These are phyloP conservation scores for Drosophila azteca DNA, from an alignment of 1,140 invertebrate genomes.

Conservation along the genomic window DNA sequence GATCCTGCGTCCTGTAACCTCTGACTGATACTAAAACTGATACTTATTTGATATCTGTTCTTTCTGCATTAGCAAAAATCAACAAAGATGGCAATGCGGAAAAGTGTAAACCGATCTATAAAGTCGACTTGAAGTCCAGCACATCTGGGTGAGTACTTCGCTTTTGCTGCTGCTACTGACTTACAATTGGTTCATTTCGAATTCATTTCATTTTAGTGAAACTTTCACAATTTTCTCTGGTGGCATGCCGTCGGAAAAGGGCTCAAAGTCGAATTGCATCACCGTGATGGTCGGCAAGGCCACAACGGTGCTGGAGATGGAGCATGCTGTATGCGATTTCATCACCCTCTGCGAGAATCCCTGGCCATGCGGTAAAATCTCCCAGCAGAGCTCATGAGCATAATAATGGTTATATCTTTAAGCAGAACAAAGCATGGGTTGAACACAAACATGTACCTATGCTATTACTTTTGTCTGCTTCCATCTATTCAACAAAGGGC, in stretches of 20 bases:
- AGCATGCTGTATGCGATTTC: slow-evolving; percentile 99
- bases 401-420: no score
- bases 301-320: slow-evolving; percentile 99
- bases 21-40: not conserved
- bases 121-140: slow-evolving; percentile 97
- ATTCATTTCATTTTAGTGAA: slow-evolving; percentile 86
- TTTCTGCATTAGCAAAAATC: slow-evolving; percentile 48
- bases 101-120: slow-evolving; percentile 95
- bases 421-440: no score
- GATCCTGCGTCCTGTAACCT: not conserved
- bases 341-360: slow-evolving; percentile 97
- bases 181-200: no score
- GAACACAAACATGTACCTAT: no score
- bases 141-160: slow-evolving; percentile 90
- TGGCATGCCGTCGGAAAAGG: slow-evolving; percentile 94
- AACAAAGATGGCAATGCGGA: slow-evolving; percentile 93
- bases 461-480: no score
- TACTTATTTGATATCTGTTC: not conserved
- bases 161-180: not conserved
- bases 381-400: not conserved
- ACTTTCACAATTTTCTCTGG: slow-evolving; percentile 97
- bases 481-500: no score
- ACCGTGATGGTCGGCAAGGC: slow-evolving; percentile 96
- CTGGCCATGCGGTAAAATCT: slow-evolving; percentile 92
- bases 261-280: slow-evolving; percentile 95